Conservation (phyloP, 2,888 invertebrate genomes). For the Ariolimax columbianus region DNA sequence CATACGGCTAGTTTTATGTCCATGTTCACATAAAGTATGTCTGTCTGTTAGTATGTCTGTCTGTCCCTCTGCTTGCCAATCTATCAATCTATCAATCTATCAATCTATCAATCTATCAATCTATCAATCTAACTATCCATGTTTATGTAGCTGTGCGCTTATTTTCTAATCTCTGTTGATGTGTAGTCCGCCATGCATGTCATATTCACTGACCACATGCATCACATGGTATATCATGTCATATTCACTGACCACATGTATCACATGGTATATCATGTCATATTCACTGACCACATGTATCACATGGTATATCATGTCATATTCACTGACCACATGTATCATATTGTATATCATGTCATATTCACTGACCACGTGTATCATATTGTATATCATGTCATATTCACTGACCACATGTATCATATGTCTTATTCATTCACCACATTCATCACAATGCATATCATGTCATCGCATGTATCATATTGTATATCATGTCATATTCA, state of each 20-base stretch:
- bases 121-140: not conserved
- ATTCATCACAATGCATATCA: not conserved
- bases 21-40: not conserved
- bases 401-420: too few relatives aligned
- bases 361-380: too few relatives aligned
- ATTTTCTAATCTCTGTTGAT: not conserved
- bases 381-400: too few relatives aligned
- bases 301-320: too few relatives aligned
- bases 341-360: too few relatives aligned
- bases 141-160: not conserved
- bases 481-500: not conserved
- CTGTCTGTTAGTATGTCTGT: not conserved
- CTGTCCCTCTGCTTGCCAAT: not conserved
- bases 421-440: too few relatives aligned
- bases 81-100: not conserved
- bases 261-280: not conserved
- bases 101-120: not conserved
- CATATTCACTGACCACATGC: not conserved
- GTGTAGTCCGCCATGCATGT: not conserved
- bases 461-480: not conserved
- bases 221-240: not conserved
- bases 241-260: not conserved
- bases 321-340: too few relatives aligned
- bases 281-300: constrained; percentile 90
- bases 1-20: too few relatives aligned